Evolutionary conservation across 1,140 invertebrate species (phyloP), one percentile per base, ranked within the genome.

Genomic region (Microplitis mediator): DNA sequence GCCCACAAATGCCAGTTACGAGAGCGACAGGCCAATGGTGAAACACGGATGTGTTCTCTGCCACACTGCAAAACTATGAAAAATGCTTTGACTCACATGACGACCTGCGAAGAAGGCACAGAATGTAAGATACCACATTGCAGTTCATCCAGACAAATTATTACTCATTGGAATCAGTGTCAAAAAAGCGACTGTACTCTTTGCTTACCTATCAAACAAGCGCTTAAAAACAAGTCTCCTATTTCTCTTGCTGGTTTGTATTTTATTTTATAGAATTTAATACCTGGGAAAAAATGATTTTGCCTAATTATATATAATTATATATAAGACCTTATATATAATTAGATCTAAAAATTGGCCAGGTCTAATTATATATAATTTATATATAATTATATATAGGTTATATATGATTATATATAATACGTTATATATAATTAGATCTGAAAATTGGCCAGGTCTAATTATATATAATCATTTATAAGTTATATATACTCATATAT

Each of bases 61-160:
- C 97, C 97, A 16, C 97, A 99, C 85, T 99, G 98, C 88, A 94
- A 95, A 83, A 99, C 97, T 0, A 99, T 99, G 98, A 99, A 99
- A 85, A 96, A 96, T 80, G 98, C 99, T n/a, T 89, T 99, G 63
- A 97, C 94, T 81, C 98, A 99, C 81, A 99, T 99, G 98, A 98
- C 96, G 54, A 95, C 92, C 0, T 99, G 98, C 88, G 95, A 96
- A 87, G 94, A 94, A 36, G 98, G 97, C 61, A 96, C 95, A 85
- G 92, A 91, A 77, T 97, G 96, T 86, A 90, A 90, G 32, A 94
- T 97, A 72, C 93, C 97, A 35, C 98, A 99, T 82, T 99, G 98
- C 88, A 98, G 97, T 69, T 99, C 98, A 23, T 99, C 98, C 0
- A 88, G 98, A 73, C 98, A 99, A 88, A 99, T 99, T 45, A 98